Evolutionary conservation across 2,888 invertebrate genomes (phyloP), one percentile per base, ranked within the genome.

Genomic region (Nemotelus pantherinus): DNA sequence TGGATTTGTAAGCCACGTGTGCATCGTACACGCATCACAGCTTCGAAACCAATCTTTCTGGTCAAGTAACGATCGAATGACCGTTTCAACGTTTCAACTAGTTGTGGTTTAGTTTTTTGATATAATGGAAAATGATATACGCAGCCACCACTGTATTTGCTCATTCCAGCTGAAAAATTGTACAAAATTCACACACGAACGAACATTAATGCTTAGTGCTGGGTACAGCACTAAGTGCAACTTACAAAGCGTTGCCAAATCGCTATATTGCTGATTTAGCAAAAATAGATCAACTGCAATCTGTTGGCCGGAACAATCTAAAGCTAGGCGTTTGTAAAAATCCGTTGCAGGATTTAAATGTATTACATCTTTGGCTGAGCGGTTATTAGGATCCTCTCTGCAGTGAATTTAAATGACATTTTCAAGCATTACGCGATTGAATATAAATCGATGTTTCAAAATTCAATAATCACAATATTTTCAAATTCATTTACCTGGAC

Each of bases 41-140:
- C 97, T 86, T 99, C 99, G 86, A 99, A 98, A 67, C 99, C 99
- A 81, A 99, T 96, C 89, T 99, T 99, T 81, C 99, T 90, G 0
- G 95, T 95, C 77, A 99, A 89, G 88, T 99, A 99, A 10, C 99
- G 89, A 58, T 92, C 90, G 47, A 99, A 88, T 86, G 93, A 92
- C 77, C 92, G 89, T 80, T 92, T 92, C 79, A 98, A 93, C 77
- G 91, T 90, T 77, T 94, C 93, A 5, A 92, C 91, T 84, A 94
- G 91, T 81, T 92, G 89, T 7, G 89, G 87, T 80, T 94, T 93
- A 43, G 91, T 88, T 48, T 91, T 89, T 82, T 92, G 91, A 88
- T 95, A 97, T 84, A 96, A 89, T 44, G 98, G 98, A 82, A 97
- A 94, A 88, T 98, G 96, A 86, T 97, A 92, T 79, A 99, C 92